Evolutionary conservation across 2,888 invertebrate species (phyloP).

Genomic region (Cylloceria caligata): DNA sequence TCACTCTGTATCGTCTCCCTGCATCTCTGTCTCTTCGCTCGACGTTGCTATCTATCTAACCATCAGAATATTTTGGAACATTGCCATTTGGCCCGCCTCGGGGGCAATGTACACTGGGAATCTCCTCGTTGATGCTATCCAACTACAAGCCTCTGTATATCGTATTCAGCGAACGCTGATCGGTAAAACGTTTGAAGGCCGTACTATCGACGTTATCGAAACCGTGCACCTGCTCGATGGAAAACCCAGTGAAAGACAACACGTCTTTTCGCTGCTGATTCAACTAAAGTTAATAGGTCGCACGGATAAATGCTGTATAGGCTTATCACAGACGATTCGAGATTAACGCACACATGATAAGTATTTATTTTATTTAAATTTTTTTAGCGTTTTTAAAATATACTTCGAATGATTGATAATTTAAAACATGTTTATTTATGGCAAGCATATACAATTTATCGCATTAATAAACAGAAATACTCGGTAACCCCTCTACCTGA

Average conservation of each 20-base stretch:
- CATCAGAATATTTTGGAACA: constrained; percentile 67
- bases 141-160: constrained; percentile 24
- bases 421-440: too few species aligned
- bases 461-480: background rate
- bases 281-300: background rate
- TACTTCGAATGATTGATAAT: too few species aligned
- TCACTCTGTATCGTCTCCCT: constrained; percentile 11
- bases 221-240: constrained; percentile 10
- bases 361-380: background rate
- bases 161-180: constrained; percentile 45
- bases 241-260: background rate
- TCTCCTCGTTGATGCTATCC: constrained; percentile 46
- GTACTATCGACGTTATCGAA: constrained; percentile 14
- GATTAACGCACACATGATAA: background rate
- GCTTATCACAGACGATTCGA: background rate
- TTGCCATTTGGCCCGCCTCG: constrained; percentile 61
- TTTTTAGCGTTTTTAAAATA: too few species aligned
- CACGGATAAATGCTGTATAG: background rate
- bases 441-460: background rate
- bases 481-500: background rate
- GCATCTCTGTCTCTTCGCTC: constrained; percentile 43
- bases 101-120: constrained; percentile 55
- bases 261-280: constrained; percentile 34
- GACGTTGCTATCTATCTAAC: constrained; percentile 56
- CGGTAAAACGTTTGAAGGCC: constrained; percentile 24